Evolutionary conservation across 2,888 invertebrate genomes (phyloP).

Genomic region (Lithophane socia): DNA sequence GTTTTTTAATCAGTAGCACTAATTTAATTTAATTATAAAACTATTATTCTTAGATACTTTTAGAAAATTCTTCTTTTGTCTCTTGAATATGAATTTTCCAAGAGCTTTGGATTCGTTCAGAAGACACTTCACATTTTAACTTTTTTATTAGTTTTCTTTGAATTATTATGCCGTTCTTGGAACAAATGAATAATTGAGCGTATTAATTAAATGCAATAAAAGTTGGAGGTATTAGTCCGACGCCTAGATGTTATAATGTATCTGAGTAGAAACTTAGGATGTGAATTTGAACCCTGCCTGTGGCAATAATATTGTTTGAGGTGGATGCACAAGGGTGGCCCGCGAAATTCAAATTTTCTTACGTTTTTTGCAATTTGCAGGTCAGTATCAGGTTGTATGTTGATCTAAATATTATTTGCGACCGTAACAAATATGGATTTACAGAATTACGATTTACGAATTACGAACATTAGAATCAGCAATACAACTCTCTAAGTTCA

Average conservation of each 20-base stretch:
- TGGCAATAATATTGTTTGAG: no score
- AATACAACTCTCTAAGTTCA: no score
- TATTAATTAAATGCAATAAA: slow-evolving; percentile 9
- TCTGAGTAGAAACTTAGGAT: not conserved
- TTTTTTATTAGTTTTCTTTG: slow-evolving; percentile 15
- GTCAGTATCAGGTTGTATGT: no score
- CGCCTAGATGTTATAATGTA: not conserved
- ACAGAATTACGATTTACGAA: no score
- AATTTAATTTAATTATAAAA: not conserved
- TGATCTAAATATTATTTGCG: no score
- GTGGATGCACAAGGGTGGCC: no score
- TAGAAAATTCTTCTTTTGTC: not conserved
- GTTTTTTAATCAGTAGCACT: no score
- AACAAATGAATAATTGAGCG: not conserved
- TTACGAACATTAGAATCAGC: no score
- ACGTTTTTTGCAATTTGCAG: no score
- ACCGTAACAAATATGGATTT: no score
- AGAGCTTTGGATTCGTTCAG: not conserved
- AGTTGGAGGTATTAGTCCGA: not conserved
- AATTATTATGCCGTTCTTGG: not conserved
- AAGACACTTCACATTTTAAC: not conserved
- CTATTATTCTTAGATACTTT: not conserved
- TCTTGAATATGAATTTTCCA: not conserved
- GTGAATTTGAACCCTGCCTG: not conserved
- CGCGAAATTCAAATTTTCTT: no score